Evolutionary conservation across 2,113 vertebrate genomes (phyloP), one percentile per base, ranked within the genome.

Genomic region (Lamprotornis superbus): DNA sequence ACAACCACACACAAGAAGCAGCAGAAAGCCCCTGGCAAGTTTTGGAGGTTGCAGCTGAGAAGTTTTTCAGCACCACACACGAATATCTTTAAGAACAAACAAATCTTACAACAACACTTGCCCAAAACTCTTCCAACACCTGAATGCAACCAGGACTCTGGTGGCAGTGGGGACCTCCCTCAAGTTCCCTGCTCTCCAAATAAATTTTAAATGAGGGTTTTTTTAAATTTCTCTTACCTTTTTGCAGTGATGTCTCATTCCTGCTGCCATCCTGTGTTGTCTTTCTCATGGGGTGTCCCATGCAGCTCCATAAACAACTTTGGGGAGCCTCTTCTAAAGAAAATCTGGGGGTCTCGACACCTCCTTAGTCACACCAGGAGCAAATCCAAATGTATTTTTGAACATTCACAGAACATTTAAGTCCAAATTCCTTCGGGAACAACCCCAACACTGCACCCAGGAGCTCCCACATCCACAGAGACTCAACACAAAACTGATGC

Each of bases 251-350:
- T 2, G 5, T 0, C 23, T 59, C 4, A 0, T 3, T 35, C 30
- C 55, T 8, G 15, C 25, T 3, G 0, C 49, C 7, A 0, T 17
- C n/a, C 22, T 0, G 0, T 0, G 2, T 3, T n/a, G 44, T 6
- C 28, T 8, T 10, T 28, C 6, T 0, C 2, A 0, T 1, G 24
- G 24, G 4, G 27, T 11, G 12, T 14, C 12, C n/a, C 10, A 30
- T 0, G 3, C 5, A 21, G 21, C 40, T 46, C 53, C 28, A 2
- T 0, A 0, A 13, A 2, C 1, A 5, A 6, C 11, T n/a, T 7
- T 0, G 1, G 7, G 20, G 6, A 71, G 5, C 2, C 5, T 5
- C 47, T 33, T 3, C 4, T 0, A 14, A 3, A 22, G 1, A 15
- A 4, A 49, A 61, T 1, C 1, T 1, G 2, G 10, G 7, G 4